A percentile compares a stretch with the other conserved stretches of the same genome.
Evolutionary conservation across 2,888 invertebrate genomes (phyloP).

Genomic region (Nomada ruficornis): DNA sequence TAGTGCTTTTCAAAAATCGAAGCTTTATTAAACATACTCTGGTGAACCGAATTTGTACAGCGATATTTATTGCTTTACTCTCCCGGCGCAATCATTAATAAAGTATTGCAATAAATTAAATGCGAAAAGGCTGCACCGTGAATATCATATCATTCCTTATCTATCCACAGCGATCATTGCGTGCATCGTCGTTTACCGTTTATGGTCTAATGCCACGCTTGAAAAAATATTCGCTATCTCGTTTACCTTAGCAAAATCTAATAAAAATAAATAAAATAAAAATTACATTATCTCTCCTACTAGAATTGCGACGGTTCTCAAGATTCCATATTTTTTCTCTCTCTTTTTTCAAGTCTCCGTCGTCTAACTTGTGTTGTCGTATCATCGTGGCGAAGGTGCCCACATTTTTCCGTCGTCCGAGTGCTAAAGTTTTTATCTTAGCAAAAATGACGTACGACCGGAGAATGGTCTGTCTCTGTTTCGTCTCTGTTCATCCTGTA

Average conservation of each 20-base stretch:
- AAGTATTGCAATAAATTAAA: too few species aligned
- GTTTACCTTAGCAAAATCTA: neutral
- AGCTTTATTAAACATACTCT: too few species aligned
- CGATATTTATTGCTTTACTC: too few species aligned
- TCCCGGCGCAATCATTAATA: too few species aligned
- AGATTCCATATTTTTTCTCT: neutral
- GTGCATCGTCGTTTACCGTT: too few species aligned
- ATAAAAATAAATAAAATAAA: too few species aligned
- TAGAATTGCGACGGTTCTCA: slow-evolving; percentile 3
- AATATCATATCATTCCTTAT: too few species aligned
- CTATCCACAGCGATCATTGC: too few species aligned
- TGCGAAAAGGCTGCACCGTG: too few species aligned
- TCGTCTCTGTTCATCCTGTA: slow-evolving; percentile 45
- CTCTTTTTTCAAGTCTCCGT: neutral
- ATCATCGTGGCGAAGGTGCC: neutral
- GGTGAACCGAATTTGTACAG: too few species aligned
- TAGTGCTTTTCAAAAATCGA: too few species aligned
- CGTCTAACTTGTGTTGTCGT: neutral
- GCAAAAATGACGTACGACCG: slow-evolving; percentile 56
- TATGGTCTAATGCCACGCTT: neutral
- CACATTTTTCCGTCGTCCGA: slow-evolving; percentile 57
- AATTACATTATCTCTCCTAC: too few species aligned
- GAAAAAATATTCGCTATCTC: neutral
- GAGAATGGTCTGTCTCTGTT: slow-evolving; percentile 6
- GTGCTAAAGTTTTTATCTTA: slow-evolving; percentile 67